phyloP scores from a whole-genome alignment of 2,888 invertebrate species.

The Xestia ashworthii region DNA sequence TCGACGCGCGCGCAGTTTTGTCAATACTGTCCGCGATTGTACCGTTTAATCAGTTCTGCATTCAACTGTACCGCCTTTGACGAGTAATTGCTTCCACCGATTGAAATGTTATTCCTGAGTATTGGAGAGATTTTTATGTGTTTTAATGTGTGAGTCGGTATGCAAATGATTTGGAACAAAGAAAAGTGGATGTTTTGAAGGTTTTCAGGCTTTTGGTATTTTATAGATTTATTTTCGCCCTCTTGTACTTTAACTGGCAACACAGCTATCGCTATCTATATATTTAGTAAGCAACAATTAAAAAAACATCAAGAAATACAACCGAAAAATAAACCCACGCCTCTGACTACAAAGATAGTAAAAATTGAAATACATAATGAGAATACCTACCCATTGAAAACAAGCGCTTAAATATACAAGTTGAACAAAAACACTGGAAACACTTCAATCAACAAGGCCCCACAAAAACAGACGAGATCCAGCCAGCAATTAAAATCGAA shows the following conservation, averaged over 20 bases:
- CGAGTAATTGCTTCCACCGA: conserved; percentile 89
- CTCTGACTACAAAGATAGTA: conserved; percentile 25
- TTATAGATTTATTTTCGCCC: neutral
- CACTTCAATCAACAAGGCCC: conserved; percentile 75
- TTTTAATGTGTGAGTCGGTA: conserved; percentile 48
- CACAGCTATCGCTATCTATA: neutral
- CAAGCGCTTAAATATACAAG: conserved; percentile 67
- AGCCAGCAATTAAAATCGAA: conserved; percentile 85
- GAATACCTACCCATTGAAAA: conserved; percentile 50
- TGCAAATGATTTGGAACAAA: conserved; percentile 10
- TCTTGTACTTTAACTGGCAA: neutral
- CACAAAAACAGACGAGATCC: conserved; percentile 74
- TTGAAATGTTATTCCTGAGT: conserved; percentile 83
- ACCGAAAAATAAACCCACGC: conserved; percentile 11
- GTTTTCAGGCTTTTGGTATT: neutral
- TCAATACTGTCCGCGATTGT: conserved; percentile 86
- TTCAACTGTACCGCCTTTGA: conserved; percentile 89
- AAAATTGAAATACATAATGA: conserved; percentile 55
- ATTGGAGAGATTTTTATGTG: conserved; percentile 54
- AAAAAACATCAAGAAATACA: neutral
- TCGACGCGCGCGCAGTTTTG: conserved; percentile 81
- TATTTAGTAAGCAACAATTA: neutral
- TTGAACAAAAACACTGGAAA: conserved; percentile 72
- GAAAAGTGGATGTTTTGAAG: neutral
- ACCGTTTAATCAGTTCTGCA: conserved; percentile 88